Conservation (phyloP, 2,797 vertebrate species). For the Cryptoblepharus egeriae region DNA sequence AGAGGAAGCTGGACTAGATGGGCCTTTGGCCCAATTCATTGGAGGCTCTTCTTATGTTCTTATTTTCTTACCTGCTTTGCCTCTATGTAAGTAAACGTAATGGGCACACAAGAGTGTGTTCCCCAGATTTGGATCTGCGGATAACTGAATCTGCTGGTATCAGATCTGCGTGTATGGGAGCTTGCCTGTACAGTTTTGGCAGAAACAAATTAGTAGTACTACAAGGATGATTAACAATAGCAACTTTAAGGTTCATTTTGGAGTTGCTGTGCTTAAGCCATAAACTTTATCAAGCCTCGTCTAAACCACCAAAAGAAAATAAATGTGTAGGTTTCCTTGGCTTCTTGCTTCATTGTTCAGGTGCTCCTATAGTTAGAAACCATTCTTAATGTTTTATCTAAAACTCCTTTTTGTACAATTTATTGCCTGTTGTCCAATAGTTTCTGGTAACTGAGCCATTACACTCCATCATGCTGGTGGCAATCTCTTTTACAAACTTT, state of each 20-base stretch:
- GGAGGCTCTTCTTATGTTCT: no score
- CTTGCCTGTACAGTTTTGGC: background rate
- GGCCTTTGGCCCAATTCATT: no score
- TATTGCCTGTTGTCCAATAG: background rate
- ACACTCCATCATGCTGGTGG: slow-evolving; percentile 7
- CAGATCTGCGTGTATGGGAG: no score
- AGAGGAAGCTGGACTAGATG: no score
- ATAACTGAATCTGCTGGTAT: no score
- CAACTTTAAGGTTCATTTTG: background rate
- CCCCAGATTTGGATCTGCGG: no score
- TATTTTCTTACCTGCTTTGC: background rate
- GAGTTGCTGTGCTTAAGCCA: background rate
- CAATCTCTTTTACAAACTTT: slow-evolving; percentile 2
- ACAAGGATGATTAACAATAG: background rate
- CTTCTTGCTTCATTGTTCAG: background rate
- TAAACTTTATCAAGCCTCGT: background rate
- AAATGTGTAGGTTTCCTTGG: background rate
- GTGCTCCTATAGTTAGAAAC: background rate
- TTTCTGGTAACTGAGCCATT: background rate
- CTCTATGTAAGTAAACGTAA: no score
- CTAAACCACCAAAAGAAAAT: background rate
- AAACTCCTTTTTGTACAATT: background rate
- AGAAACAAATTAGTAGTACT: background rate
- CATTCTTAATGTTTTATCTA: slow-evolving; percentile 3
- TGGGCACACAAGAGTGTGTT: no score